Conservation (phyloP, 2,888 invertebrate genomes). For the Sinopyrophorus schimmeli region DNA sequence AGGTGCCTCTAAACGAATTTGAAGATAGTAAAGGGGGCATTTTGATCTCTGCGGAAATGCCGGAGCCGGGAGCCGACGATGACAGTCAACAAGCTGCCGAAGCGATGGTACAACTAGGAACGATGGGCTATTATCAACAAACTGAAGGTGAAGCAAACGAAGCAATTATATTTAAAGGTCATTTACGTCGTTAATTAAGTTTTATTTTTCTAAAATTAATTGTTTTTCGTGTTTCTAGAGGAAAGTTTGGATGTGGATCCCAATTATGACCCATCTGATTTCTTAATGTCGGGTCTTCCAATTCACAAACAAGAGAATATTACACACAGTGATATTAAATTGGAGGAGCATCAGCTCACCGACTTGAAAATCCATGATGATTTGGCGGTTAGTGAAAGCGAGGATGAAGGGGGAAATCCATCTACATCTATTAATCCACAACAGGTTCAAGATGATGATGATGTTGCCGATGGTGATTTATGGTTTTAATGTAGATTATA, state of each 20-base stretch:
- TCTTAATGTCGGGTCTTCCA: constrained; percentile 64
- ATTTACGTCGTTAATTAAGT: constrained; percentile 8
- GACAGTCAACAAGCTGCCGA: constrained; percentile 71
- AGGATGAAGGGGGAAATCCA: constrained; percentile 59
- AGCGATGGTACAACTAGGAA: constrained; percentile 74
- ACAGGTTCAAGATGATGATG: constrained; percentile 55
- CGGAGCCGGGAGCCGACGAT: constrained; percentile 40
- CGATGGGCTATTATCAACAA: constrained; percentile 65
- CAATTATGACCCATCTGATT: constrained; percentile 85
- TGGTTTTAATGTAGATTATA: constrained; percentile 61
- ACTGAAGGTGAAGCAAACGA: constrained; percentile 45
- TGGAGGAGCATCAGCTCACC: constrained; percentile 48
- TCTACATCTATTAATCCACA: constrained; percentile 37
- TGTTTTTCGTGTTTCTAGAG: constrained; percentile 55
- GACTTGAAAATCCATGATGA: constrained; percentile 71
- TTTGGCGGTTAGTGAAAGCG: constrained; percentile 77
- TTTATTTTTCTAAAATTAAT: not conserved
- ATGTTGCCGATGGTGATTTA: constrained; percentile 60
- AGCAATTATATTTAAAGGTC: constrained; percentile 47
- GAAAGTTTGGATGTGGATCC: constrained; percentile 78
- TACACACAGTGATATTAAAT: constrained; percentile 37
- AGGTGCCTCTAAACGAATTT: constrained; percentile 61
- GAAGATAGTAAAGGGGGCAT: constrained; percentile 54
- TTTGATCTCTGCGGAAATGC: constrained; percentile 53
- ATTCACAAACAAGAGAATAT: constrained; percentile 39